Evolutionary conservation across 2,888 invertebrate species (phyloP).

Genomic region (Acrobasis suavella): DNA sequence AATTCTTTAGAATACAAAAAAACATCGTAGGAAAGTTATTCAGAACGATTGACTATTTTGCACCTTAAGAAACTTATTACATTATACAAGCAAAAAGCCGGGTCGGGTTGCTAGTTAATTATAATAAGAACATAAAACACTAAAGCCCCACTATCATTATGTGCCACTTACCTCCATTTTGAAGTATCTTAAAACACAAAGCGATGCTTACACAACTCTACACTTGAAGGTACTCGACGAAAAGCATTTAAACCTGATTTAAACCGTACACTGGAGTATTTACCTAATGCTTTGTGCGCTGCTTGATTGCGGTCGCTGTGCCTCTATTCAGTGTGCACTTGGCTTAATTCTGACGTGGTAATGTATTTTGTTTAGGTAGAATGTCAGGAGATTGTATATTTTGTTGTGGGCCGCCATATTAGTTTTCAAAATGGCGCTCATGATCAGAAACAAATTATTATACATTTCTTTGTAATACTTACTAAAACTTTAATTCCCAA

Average conservation of each 20-base stretch:
- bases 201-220: not conserved
- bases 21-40: no score
- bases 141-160: not conserved
- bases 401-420: no score
- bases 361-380: not conserved
- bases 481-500: no score
- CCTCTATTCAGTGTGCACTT: conserved; percentile 1
- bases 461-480: no score
- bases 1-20: no score
- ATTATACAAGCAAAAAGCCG: no score
- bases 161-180: not conserved
- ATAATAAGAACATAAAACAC: not conserved
- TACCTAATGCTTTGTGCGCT: not conserved
- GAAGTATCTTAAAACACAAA: not conserved
- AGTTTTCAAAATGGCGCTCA: no score
- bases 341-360: not conserved
- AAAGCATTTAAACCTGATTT: not conserved
- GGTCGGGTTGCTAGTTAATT: no score
- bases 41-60: no score
- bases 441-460: no score
- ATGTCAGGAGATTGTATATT: no score
- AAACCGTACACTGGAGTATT: not conserved
- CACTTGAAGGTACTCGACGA: not conserved
- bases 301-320: not conserved
- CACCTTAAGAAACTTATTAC: no score